Evolutionary conservation across 2,888 invertebrate genomes (phyloP).

Genomic region (Hydrotaea cyrtoneurina): DNA sequence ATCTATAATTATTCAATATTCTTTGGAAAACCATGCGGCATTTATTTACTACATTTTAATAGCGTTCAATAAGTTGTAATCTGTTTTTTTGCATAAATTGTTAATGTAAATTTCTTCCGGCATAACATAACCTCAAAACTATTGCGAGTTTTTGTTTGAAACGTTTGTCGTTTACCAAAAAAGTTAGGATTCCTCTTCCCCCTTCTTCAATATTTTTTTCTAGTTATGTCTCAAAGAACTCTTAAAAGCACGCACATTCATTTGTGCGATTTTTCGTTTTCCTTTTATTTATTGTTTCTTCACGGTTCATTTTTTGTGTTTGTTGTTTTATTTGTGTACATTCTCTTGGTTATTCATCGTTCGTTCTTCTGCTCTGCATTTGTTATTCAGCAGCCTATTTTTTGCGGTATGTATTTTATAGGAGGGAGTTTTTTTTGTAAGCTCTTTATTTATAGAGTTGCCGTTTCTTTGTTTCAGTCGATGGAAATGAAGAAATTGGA

Average conservation of each 20-base stretch:
- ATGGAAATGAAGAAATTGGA: too few relatives aligned
- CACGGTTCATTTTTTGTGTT: background rate
- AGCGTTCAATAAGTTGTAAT: background rate
- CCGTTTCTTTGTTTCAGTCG: too few relatives aligned
- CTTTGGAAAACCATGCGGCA: slow-evolving; percentile 50
- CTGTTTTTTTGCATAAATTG: slow-evolving; percentile 28
- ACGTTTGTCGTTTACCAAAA: slow-evolving; percentile 11
- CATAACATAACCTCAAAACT: slow-evolving; percentile 61
- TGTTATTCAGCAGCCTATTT: background rate
- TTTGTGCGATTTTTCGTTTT: slow-evolving; percentile 7
- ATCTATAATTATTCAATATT: background rate
- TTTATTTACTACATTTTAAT: slow-evolving; percentile 29
- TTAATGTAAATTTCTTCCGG: slow-evolving; percentile 61
- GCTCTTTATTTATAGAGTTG: too few relatives aligned
- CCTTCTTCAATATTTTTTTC: slow-evolving; percentile 3
- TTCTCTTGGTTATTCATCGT: too few relatives aligned
- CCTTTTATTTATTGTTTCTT: background rate
- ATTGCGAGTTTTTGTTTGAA: background rate
- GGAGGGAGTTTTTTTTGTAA: background rate
- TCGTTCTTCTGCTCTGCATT: background rate
- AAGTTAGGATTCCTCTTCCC: background rate
- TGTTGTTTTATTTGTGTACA: slow-evolving; percentile 8
- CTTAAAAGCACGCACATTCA: slow-evolving; percentile 4
- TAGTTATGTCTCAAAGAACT: background rate
- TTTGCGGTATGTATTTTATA: slow-evolving; percentile 5